phyloP scores from a whole-genome alignment of 2,888 invertebrate species.

The Microctonus hyperodae region DNA sequence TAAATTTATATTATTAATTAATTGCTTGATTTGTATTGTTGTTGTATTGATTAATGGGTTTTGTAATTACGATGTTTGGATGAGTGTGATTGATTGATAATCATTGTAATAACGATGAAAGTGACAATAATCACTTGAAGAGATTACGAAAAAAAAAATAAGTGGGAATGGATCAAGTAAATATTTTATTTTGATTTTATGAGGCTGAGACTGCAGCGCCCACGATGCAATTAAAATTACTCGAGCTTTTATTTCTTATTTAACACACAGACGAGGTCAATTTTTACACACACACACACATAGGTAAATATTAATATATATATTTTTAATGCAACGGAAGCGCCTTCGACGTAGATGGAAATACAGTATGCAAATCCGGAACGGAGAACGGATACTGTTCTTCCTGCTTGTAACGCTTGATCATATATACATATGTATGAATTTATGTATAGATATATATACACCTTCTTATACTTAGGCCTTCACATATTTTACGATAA shows the following conservation, averaged over 20 bases:
- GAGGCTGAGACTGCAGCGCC: slow-evolving; percentile 10
- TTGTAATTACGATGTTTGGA: no score
- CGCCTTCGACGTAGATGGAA: slow-evolving; percentile 56
- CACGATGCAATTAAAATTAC: slow-evolving; percentile 28
- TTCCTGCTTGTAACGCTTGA: slow-evolving; percentile 51
- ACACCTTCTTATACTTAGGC: slow-evolving; percentile 25
- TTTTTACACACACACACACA: no score
- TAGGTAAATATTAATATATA: no score
- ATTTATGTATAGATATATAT: not conserved
- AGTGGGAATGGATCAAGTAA: not conserved
- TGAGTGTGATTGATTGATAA: not conserved
- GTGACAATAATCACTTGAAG: slow-evolving; percentile 13
- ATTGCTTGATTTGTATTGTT: not conserved
- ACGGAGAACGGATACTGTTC: slow-evolving; percentile 53
- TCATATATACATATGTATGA: slow-evolving; percentile 25
- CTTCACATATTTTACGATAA: slow-evolving; percentile 51
- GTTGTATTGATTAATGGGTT: not conserved
- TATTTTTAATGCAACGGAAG: slow-evolving; percentile 48
- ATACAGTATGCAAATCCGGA: slow-evolving; percentile 58
- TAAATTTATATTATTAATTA: not conserved
- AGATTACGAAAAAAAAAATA: not conserved
- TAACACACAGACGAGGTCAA: slow-evolving; percentile 17
- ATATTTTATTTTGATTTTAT: slow-evolving; percentile 24
- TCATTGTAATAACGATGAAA: slow-evolving; percentile 13
- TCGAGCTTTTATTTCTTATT: slow-evolving; percentile 21